Percentiles rank a stretch among this genome's conserved stretches.
These are phyloP conservation scores for Pristiophorus japonicus DNA, from an alignment of 2,113 vertebrate species.

Conservation along the genomic window DNA sequence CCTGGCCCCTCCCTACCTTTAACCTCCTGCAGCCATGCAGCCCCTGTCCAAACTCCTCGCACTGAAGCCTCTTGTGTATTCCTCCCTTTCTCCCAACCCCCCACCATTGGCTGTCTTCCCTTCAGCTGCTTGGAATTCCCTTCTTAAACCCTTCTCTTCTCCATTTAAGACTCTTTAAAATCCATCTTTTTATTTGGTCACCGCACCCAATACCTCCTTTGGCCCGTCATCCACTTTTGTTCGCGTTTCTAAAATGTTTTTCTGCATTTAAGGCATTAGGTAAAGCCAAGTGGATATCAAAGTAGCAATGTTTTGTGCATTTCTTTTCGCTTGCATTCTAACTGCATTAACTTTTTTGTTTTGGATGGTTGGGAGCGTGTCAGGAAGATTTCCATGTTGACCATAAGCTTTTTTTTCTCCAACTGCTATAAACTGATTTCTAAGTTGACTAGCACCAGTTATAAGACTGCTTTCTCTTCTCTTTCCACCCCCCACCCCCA, in stretches of 20 bases:
- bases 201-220: too few relatives aligned
- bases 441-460: background rate
- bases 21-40: too few relatives aligned
- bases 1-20: too few relatives aligned
- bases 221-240: background rate
- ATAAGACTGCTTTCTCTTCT: background rate
- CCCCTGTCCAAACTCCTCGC: too few relatives aligned
- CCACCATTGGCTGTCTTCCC: too few relatives aligned
- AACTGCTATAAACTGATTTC: background rate
- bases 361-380: background rate
- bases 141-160: too few relatives aligned
- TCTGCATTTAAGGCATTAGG: background rate
- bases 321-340: background rate
- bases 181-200: too few relatives aligned
- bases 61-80: too few relatives aligned
- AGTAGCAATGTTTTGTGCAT: background rate
- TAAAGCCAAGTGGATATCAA: background rate
- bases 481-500: background rate
- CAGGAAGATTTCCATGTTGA: background rate
- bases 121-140: too few relatives aligned
- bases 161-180: too few relatives aligned
- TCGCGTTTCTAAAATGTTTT: background rate
- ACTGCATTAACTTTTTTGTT: background rate
- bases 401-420: background rate
- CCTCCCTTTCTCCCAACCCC: too few relatives aligned